Evolutionary conservation across 2,113 vertebrate genomes (phyloP), one percentile per base, ranked within the genome.

Genomic region (rat (Rattus norvegicus)): DNA sequence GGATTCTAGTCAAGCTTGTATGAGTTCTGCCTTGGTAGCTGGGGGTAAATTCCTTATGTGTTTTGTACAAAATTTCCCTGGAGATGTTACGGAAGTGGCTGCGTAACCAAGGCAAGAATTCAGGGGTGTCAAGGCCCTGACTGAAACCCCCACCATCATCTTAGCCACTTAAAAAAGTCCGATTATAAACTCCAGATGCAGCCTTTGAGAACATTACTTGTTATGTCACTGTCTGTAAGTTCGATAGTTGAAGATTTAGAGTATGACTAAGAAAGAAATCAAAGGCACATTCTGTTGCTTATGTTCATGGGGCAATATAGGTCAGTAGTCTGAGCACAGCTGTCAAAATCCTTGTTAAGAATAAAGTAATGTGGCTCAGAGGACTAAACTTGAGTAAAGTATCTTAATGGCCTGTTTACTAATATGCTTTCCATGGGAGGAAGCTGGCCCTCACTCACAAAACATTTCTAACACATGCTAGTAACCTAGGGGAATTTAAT

Each of bases 361-460:
- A 86, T 85, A 97, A 96, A 94, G n/a, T 28, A 93, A 85, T 92
- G 47, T 91, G 73, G 24, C n/a, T 95, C 86, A 61, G 69, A 95
- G 86, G 69, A 87, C 73, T 52, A 94, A 76, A 94, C 49, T 89
- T 83, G 77, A 96, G 54, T 92, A 92, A 96, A 95, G 91, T 88
- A 91, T 94, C 56, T 95, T 96, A 95, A 95, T 93, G 56, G 83
- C 91, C n/a, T 97, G 52, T 97, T 97, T 97, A 95, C 79, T 93
- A 96, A 92, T 92, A 94, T 76, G 17, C 96, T 94, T 96, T 97
- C 49, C 36, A 90, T 85, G 90, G 79, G 72, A 95, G n/a, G 47
- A 95, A 92, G 95, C 86, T 97, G 91, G 77, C 67, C 69, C 36
- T 70, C 24, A 36, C 72, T 96, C 88, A 95, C 69, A 84, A 47